These are phyloP conservation scores for Prenolepis imparis DNA, from an alignment of 2,888 invertebrate species.

Conservation along the genomic window DNA sequence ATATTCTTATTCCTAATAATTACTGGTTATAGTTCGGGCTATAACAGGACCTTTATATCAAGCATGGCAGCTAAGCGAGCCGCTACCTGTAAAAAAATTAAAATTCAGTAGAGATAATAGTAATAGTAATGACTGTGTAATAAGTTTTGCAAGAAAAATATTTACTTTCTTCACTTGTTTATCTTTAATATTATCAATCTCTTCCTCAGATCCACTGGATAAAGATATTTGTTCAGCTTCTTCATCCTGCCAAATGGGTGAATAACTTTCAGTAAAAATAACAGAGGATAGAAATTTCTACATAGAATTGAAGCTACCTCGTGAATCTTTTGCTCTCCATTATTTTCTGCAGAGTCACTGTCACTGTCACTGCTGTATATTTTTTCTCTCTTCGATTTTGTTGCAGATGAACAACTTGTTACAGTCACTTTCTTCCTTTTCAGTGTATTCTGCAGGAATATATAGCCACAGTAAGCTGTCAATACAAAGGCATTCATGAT, in stretches of 20 bases:
- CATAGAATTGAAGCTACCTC: neutral
- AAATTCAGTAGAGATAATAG: neutral
- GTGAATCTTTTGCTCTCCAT: neutral
- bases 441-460: neutral
- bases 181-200: neutral
- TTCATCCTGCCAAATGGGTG: neutral
- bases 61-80: slow-evolving; percentile 1
- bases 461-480: neutral
- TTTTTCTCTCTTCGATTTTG: neutral
- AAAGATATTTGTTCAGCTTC: neutral
- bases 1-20: no score
- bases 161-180: neutral
- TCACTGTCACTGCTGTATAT: neutral
- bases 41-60: slow-evolving; percentile 12
- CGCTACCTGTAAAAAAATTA: neutral
- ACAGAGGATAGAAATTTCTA: neutral
- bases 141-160: neutral
- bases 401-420: neutral
- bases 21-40: no score
- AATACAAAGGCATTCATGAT: neutral
- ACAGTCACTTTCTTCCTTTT: neutral
- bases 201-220: slow-evolving; percentile 5
- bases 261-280: slow-evolving; percentile 7
- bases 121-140: neutral
- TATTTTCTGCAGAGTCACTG: neutral